Percentiles rank a stretch among this genome's conserved stretches.
phyloP scores from a whole-genome alignment of 64 coral and sea anemone genomes.

The Stichodactyla helianthus region DNA sequence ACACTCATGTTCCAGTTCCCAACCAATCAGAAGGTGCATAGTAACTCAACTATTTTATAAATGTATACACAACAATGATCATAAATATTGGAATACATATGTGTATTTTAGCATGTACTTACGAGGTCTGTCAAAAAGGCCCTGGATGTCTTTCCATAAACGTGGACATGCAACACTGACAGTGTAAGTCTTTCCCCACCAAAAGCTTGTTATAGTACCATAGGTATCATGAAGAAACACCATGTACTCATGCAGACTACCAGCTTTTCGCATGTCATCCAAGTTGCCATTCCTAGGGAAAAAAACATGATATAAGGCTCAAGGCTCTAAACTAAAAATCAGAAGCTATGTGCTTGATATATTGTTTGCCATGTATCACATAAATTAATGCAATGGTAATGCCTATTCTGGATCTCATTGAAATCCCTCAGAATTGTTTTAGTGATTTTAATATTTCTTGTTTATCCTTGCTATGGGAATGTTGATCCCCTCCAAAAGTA shows the following conservation, averaged over 20 bases:
- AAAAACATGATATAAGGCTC: not conserved
- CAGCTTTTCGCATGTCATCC: constrained; percentile 62
- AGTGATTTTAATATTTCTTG: too few species aligned
- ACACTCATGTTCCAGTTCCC: too few species aligned
- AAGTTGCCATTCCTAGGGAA: constrained; percentile 70
- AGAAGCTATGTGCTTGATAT: too few species aligned
- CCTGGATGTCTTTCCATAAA: constrained; percentile 72
- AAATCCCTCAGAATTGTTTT: too few species aligned
- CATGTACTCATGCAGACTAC: constrained; percentile 67
- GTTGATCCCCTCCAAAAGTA: too few species aligned
- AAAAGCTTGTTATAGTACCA: constrained; percentile 71
- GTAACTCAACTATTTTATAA: too few species aligned
- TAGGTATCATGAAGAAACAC: constrained; percentile 60
- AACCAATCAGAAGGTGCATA: too few species aligned
- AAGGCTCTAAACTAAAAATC: not conserved
- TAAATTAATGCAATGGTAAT: too few species aligned
- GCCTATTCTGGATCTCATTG: too few species aligned
- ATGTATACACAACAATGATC: too few species aligned
- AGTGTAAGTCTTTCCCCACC: constrained; percentile 69
- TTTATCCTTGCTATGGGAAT: too few species aligned
- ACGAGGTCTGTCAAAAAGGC: constrained; percentile 84
- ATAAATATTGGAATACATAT: not conserved
- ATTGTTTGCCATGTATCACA: too few species aligned
- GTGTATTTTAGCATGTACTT: not conserved
- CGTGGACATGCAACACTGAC: constrained; percentile 78